Evolutionary conservation across 2,888 invertebrate species (phyloP), one percentile per base, ranked within the genome.

Genomic region (Drosophila paracracens): DNA sequence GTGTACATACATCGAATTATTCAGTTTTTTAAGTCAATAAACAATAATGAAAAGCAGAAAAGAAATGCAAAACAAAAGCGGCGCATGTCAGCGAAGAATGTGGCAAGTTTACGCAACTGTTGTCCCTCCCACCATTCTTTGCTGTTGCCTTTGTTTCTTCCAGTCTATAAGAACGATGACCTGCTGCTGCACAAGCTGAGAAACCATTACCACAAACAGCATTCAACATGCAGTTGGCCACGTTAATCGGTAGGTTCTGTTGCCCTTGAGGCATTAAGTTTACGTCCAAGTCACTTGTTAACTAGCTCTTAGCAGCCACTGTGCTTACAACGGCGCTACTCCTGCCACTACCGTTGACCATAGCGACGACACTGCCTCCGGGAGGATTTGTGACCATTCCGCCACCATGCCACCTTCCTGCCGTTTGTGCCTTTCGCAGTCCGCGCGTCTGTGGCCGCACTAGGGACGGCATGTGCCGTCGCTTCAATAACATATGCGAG

Each of bases 401-500:
- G 46, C 54, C 54, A 2, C 25, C 58, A 4, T 89, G 84, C 10
- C 70, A 66, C 2, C 52, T 69, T 62, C 73, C 89, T 0, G 31
- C 71, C 0, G 54, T 81, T 1, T 86, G 86, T 21, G 33, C 35
- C 2, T 21, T 40, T 25, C 61, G 57, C 10, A 86, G 84, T 70
- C 84, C 88, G 1, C 61, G 63, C 0, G 71, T 87, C 11, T 89
- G 85, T 43, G 89, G 74, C 6, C 71, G 84, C 13, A 60, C 67
- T 2, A n/a, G 16, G 3, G 13, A 48, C 0, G 74, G 76, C 0
- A 52, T 71, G 46, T 87, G 88, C 43, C 78, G 82, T 8, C 70
- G 89, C 13, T 86, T 87, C 27, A 25, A 1, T 0, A 82, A 80
- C 50, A 70, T 86, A 4, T 86, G 86, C 38, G 83, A 88, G 2